These are phyloP conservation scores for Mohoua ochrocephala DNA, from an alignment of 2,113 vertebrate species.

Conservation along the genomic window DNA sequence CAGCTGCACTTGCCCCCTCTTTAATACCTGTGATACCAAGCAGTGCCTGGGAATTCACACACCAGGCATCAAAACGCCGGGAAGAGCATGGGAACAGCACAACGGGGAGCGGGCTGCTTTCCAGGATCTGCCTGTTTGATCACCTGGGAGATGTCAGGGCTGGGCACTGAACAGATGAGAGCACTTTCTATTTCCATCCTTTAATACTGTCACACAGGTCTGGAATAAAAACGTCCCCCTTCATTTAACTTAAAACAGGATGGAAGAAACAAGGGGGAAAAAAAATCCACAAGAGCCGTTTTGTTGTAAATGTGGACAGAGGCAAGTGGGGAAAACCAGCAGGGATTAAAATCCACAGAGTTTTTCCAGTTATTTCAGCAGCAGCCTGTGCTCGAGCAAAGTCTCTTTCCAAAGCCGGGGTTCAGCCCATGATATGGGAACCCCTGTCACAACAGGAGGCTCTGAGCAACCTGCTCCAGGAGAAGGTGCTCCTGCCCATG, in stretches of 20 bases:
- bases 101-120: background rate
- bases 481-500: background rate
- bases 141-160: background rate
- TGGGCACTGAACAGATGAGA: background rate
- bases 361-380: background rate
- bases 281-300: background rate
- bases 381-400: background rate
- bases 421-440: background rate
- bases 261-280: fast-evolving
- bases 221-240: background rate
- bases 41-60: background rate
- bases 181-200: background rate
- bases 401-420: background rate
- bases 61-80: background rate
- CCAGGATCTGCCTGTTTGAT: background rate
- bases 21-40: background rate
- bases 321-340: background rate
- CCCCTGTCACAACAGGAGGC: background rate
- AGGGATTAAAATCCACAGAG: background rate
- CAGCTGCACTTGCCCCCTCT: background rate
- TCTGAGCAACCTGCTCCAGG: background rate
- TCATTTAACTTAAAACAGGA: background rate
- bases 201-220: background rate
- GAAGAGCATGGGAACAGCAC: background rate
- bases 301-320: background rate